These are phyloP conservation scores for Bolinopsis microptera DNA, from an alignment of 37 sponge, comb jelly and placozoan species.

Conservation along the genomic window DNA sequence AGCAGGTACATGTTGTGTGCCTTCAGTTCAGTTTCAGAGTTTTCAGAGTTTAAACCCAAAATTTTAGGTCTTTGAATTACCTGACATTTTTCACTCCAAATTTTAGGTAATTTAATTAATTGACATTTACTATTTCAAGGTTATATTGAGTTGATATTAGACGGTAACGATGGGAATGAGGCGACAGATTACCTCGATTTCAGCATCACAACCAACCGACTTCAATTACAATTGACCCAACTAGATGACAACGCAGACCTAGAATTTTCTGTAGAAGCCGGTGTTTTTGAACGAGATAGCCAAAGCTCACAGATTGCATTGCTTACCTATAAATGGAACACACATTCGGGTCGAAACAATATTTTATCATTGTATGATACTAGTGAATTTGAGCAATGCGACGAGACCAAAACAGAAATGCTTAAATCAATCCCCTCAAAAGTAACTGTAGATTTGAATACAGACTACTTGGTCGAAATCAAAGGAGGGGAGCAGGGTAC, in stretches of 20 bases:
- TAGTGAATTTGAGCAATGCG: background rate
- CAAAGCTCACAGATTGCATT: background rate
- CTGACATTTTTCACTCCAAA: too few relatives aligned
- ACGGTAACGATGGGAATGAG: background rate
- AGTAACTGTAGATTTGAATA: background rate
- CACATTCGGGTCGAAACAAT: background rate
- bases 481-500: background rate
- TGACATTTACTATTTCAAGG: too few relatives aligned
- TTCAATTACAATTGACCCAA: background rate
- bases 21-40: too few relatives aligned
- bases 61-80: too few relatives aligned
- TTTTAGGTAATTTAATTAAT: too few relatives aligned
- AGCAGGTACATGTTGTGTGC: too few relatives aligned
- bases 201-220: background rate
- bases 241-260: background rate
- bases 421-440: background rate
- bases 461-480: background rate
- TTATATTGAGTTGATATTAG: background rate
- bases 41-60: too few relatives aligned
- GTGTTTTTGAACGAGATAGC: background rate
- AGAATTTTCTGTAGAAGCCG: background rate
- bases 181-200: background rate
- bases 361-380: background rate
- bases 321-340: background rate
- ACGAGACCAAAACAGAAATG: background rate